A percentile compares a stretch with the other conserved stretches of the same genome.
Evolutionary conservation across 2,888 invertebrate species (phyloP).

Genomic region (Pammene aurita): DNA sequence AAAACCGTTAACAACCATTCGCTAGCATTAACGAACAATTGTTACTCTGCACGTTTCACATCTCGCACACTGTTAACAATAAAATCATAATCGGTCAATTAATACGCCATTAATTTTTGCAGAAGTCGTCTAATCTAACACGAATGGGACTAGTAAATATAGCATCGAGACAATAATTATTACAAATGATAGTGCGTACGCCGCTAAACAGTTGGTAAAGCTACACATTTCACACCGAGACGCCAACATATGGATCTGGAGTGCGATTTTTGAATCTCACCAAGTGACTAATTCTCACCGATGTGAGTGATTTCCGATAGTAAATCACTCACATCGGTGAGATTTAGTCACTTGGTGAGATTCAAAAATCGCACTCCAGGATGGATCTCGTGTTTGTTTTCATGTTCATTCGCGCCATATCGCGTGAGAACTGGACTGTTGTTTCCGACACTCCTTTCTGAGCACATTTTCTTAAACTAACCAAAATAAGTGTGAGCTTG

Average conservation of each 20-base stretch:
- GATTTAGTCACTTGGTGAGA: no score
- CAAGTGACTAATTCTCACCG: no score
- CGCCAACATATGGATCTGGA: conserved; percentile 83
- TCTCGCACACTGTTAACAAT: conserved; percentile 28
- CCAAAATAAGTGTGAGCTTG: not conserved
- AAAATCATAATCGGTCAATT: conserved; percentile 36
- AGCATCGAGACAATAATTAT: conserved; percentile 82
- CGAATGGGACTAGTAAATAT: conserved; percentile 75
- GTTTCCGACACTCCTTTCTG: not conserved
- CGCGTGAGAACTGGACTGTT: conserved; percentile 76
- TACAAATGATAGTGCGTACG: conserved; percentile 81
- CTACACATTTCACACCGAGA: conserved; percentile 82
- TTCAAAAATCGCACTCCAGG: no score
- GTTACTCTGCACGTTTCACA: conserved; percentile 34
- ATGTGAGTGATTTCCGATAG: no score
- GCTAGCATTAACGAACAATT: conserved; percentile 27
- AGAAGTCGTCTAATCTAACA: conserved; percentile 55
- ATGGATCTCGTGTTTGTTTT: conserved; percentile 80
- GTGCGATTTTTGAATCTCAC: no score
- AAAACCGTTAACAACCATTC: conserved; percentile 15
- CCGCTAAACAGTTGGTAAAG: conserved; percentile 82
- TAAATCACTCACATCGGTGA: no score
- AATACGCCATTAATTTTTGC: conserved; percentile 43
- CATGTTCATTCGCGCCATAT: conserved; percentile 80
- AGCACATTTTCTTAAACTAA: not conserved